Evolutionary conservation across 1,140 invertebrate genomes (phyloP), one percentile per base, ranked within the genome.

Genomic region (Orchestia grillus): DNA sequence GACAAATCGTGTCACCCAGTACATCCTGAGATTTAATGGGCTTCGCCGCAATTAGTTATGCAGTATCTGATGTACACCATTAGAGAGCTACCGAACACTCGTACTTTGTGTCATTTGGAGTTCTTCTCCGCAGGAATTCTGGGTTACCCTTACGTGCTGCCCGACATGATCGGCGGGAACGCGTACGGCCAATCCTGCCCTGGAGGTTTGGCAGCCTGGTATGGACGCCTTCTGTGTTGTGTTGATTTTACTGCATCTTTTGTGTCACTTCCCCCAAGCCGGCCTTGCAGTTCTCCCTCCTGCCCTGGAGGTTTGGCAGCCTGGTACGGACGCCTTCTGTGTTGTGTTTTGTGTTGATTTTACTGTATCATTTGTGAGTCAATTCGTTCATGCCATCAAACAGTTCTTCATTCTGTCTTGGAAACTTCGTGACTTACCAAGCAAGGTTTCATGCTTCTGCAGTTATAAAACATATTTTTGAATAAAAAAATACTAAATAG

Each of bases 81-180:
- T n/a, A n/a, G n/a, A n/a, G n/a, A n/a, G n/a, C n/a, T n/a, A n/a
- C n/a, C n/a, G n/a, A n/a, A n/a, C n/a, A n/a, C n/a, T n/a, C n/a
- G n/a, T n/a, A n/a, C n/a, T n/a, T n/a, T n/a, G n/a, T n/a, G n/a
- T n/a, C n/a, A n/a, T n/a, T n/a, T n/a, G n/a, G n/a, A n/a, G n/a
- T 36, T 36, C 28, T 77, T 77, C 36, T 15, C 1, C 36, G 62
- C 62, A 77, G 99, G 99, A 97, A 97, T 99, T 87, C 98, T 98
- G 96, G 99, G 99, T 11, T 99, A 99, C 97, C 98, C 98, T 0
- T 98, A 98, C 97, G 98, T 99, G 11, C 97, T 99, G 0, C 99
- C 99, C 0, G 99, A 99, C 97, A 99, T 99, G 98, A 98, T 99
- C 97, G 99, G 99, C 3, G 99, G 99, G 1, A 99, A 99, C 97